Base-by-base conservation (phyloP, 2,888 invertebrate genomes). In the Nephrotoma flavescens region DNA sequence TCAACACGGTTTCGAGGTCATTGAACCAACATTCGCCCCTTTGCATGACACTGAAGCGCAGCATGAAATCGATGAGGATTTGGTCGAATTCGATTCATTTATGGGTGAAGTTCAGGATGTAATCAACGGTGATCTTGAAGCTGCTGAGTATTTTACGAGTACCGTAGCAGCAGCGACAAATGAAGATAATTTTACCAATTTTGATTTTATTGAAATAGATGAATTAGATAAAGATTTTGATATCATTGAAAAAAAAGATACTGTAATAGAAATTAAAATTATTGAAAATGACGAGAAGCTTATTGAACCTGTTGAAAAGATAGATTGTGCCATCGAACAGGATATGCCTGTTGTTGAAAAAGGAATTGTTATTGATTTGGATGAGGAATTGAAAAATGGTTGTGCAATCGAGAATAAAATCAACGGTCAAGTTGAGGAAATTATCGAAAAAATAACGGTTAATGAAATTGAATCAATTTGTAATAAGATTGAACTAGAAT, bases 1-100 rank as follows among this genome's bases (percentile, higher is more conserved):
- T 9, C 42, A 42, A 42, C 41, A 86, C n/a, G 86, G 86, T 3
- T 86, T 86, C 42, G 86, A 86, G 42, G 86, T 86, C 11, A 86
- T 86, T 57, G 86, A 86, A 42, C 86, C 86, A n/a, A 57, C n/a
- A 15, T 86, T 86, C 47, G 12, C 42, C 19, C 4, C 15, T 4
- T 57, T 57, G 4, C 15, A 6, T 57, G 15, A 42, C n/a, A 42
- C 6, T 12, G 71, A 71, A 71, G 71, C 9, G 31, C 31, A 71
- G 47, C 47, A 47, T 9, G 31, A 44, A 44, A 44, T 44, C 44
- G 44, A 5, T 9, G 9, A 19, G 19, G 31, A 71, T 71, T 11
- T 71, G 31, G 31, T 9, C n/a, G 71, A 71, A 71, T 71, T 71
- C 9, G 71, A 71, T 11, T 71, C 71, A 4, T 71, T 71, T 42